These are phyloP conservation scores for Zoanthus gigantus DNA, from an alignment of 92 coral and sea anemone genomes.

Conservation along the genomic window DNA sequence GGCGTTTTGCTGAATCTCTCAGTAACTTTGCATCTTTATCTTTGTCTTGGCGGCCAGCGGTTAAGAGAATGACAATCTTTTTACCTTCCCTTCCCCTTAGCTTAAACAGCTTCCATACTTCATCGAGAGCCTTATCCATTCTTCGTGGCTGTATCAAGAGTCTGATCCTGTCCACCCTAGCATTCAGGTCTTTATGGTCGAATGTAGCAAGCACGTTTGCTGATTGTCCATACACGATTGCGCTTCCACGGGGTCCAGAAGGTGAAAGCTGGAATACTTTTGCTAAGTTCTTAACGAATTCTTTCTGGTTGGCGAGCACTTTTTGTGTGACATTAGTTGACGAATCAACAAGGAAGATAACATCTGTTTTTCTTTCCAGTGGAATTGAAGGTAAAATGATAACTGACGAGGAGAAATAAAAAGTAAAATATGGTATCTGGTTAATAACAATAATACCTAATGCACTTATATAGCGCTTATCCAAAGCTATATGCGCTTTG, in stretches of 20 bases:
- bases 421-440: too few relatives aligned
- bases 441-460: too few relatives aligned
- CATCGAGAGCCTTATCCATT: constrained; percentile 71
- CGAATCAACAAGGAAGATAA: constrained; percentile 31
- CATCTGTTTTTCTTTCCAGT: constrained; percentile 26
- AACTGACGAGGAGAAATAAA: not conserved
- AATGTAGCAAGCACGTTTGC: constrained; percentile 4
- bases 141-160: constrained; percentile 53
- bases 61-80: constrained; percentile 63
- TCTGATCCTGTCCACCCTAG: constrained; percentile 55
- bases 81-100: constrained; percentile 40
- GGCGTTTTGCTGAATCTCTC: constrained; percentile 44
- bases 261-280: constrained; percentile 36
- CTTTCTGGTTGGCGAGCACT: constrained; percentile 5
- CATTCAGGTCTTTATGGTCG: constrained; percentile 39
- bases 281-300: constrained; percentile 22
- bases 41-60: constrained; percentile 67
- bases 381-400: constrained; percentile 12
- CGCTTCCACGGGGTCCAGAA: constrained; percentile 29
- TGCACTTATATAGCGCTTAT: too few relatives aligned
- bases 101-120: constrained; percentile 51
- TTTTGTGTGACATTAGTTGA: not conserved
- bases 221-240: not conserved
- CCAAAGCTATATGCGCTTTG: too few relatives aligned
- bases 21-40: constrained; percentile 55